These are phyloP conservation scores for Pollenia angustigena DNA, from an alignment of 2,888 invertebrate genomes.

Conservation along the genomic window DNA sequence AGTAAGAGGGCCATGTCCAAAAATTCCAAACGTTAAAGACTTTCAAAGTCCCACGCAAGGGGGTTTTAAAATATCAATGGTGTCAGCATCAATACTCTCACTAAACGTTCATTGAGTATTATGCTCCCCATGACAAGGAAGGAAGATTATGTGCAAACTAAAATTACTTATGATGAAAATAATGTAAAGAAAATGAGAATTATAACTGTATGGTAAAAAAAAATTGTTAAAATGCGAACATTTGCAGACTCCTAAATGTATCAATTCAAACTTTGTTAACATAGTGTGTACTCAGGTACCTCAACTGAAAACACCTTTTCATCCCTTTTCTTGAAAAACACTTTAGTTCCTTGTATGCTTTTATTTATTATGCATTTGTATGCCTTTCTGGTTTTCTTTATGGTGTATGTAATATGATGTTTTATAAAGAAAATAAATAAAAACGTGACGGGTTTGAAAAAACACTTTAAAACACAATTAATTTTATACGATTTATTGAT, in stretches of 20 bases:
- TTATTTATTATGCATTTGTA: slow-evolving; percentile 4
- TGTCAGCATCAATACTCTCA: slow-evolving; percentile 94
- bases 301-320: not conserved
- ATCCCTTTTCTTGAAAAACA: not conserved
- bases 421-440: not conserved
- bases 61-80: slow-evolving; percentile 84
- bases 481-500: slow-evolving; percentile 34
- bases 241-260: slow-evolving; percentile 37
- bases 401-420: not conserved
- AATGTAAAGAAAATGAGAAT: slow-evolving; percentile 77
- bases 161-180: slow-evolving; percentile 36
- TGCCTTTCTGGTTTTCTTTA: not conserved
- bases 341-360: slow-evolving; percentile 10
- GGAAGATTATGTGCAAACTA: slow-evolving; percentile 75
- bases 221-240: not conserved
- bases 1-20: slow-evolving; percentile 90
- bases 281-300: not conserved
- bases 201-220: slow-evolving; percentile 51
- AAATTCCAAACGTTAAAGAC: slow-evolving; percentile 89
- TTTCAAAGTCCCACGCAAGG: slow-evolving; percentile 76
- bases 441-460: slow-evolving; percentile 54
- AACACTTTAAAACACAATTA: slow-evolving; percentile 36
- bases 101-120: slow-evolving; percentile 93
- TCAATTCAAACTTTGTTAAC: slow-evolving; percentile 32
- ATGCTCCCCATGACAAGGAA: slow-evolving; percentile 95